Evolutionary conservation across 2,113 vertebrate species (phyloP).

Genomic region (Nothocercus nigrocapillus): DNA sequence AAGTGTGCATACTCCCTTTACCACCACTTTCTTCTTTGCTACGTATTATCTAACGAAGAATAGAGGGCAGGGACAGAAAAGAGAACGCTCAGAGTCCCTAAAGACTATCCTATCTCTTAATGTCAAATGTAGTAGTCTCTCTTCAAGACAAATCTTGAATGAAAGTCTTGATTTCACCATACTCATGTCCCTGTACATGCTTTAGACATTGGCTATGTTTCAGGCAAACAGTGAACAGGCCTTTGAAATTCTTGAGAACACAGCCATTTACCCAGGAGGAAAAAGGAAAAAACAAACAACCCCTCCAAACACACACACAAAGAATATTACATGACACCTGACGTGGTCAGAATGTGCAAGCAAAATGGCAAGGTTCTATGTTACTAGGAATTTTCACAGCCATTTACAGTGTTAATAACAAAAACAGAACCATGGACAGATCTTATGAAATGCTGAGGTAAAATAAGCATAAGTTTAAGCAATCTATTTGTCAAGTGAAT

Average conservation of each 20-base stretch:
- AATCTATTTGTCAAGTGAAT: too few relatives aligned
- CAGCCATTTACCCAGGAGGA: too few relatives aligned
- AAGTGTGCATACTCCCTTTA: background rate
- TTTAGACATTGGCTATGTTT: background rate
- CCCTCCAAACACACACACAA: too few relatives aligned
- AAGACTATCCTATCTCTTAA: background rate
- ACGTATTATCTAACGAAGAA: background rate
- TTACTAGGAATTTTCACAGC: too few relatives aligned
- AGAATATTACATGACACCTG: too few relatives aligned
- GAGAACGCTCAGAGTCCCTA: background rate
- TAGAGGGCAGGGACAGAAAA: rapidly evolving
- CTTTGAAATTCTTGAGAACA: background rate
- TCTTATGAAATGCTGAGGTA: too few relatives aligned
- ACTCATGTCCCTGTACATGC: background rate
- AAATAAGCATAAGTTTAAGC: too few relatives aligned
- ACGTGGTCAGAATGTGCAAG: too few relatives aligned
- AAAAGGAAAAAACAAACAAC: too few relatives aligned
- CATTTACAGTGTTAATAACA: too few relatives aligned
- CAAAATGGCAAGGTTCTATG: too few relatives aligned
- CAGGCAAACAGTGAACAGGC: background rate
- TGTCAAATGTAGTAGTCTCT: background rate
- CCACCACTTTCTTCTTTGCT: background rate
- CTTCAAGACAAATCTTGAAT: background rate
- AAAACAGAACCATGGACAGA: too few relatives aligned
- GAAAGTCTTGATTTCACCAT: background rate